Evolutionary conservation across 2,888 invertebrate genomes (phyloP).

Genomic region (Nymphalis urticae): DNA sequence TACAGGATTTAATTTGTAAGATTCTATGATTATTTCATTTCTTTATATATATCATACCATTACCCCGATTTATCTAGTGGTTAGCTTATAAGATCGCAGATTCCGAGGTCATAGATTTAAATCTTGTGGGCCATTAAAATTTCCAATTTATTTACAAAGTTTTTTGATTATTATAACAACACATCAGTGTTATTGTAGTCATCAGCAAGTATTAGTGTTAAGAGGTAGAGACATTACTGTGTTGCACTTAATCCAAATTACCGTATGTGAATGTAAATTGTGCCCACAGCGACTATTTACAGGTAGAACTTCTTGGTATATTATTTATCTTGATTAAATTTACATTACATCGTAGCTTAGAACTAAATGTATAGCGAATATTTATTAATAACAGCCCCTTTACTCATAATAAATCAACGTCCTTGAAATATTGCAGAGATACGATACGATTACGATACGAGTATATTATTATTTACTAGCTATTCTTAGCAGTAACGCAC

Average conservation of each 20-base stretch:
- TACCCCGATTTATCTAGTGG: too few relatives aligned
- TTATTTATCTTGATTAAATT: constrained; percentile 30
- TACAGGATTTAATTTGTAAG: too few relatives aligned
- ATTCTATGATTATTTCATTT: too few relatives aligned
- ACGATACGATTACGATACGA: too few relatives aligned
- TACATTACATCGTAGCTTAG: constrained; percentile 7
- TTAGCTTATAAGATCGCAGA: too few relatives aligned
- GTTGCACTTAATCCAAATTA: constrained; percentile 55
- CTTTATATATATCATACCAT: too few relatives aligned
- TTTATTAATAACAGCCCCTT: too few relatives aligned
- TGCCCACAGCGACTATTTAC: constrained; percentile 50
- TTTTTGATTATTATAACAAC: constrained; percentile 20
- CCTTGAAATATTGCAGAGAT: background rate
- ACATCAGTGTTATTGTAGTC: background rate
- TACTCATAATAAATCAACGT: background rate
- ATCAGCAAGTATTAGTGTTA: constrained; percentile 25
- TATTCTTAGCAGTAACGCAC: too few relatives aligned
- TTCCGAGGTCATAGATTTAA: too few relatives aligned
- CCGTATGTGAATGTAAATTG: constrained; percentile 74
- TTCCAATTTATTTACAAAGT: background rate
- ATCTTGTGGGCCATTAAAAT: too few relatives aligned
- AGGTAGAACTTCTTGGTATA: constrained; percentile 43
- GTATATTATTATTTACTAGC: too few relatives aligned
- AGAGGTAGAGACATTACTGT: constrained; percentile 34
- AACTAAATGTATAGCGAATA: too few relatives aligned